phyloP scores from a whole-genome alignment of 2,797 vertebrate genomes.

The Percopsis omiscomaycus region DNA sequence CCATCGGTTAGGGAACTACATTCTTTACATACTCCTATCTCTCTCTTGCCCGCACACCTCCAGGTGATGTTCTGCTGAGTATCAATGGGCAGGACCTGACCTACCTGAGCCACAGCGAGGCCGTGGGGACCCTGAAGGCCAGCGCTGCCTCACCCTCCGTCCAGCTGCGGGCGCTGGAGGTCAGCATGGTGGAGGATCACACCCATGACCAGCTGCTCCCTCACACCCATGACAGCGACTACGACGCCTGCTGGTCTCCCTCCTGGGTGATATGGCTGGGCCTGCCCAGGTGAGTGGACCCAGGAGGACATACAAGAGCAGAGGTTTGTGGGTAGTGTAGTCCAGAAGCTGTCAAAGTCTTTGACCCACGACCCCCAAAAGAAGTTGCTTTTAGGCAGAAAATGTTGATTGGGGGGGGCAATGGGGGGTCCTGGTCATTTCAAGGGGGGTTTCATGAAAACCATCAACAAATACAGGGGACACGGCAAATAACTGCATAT shows the following conservation, averaged over 20 bases:
- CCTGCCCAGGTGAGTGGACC: constrained; percentile 85
- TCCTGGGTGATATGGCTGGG: constrained; percentile 99
- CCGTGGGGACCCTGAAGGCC: constrained; percentile 94
- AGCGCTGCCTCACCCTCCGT: constrained; percentile 90
- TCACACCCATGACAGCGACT: constrained; percentile 89
- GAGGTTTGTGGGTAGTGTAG: too few relatives aligned
- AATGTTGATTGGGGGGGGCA: too few relatives aligned
- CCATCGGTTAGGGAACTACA: not conserved
- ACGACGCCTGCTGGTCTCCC: constrained; percentile 95
- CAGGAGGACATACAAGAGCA: too few relatives aligned
- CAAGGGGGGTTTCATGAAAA: too few relatives aligned
- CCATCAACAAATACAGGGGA: too few relatives aligned
- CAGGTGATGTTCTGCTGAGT: constrained; percentile 93
- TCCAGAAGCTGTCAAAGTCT: too few relatives aligned
- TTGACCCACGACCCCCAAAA: too few relatives aligned
- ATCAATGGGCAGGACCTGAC: constrained; percentile 96
- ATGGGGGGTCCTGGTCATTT: too few relatives aligned
- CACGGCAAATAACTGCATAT: too few relatives aligned
- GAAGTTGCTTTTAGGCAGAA: too few relatives aligned
- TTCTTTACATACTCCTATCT: not conserved
- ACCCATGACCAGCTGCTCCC: constrained; percentile 82
- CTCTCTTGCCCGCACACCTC: not conserved
- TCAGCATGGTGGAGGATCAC: constrained; percentile 87
- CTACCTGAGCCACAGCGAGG: constrained; percentile 93
- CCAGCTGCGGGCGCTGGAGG: constrained; percentile 89